These are phyloP conservation scores for Drosophila prosaltans DNA, from an alignment of 1,140 invertebrate genomes.

Conservation along the genomic window DNA sequence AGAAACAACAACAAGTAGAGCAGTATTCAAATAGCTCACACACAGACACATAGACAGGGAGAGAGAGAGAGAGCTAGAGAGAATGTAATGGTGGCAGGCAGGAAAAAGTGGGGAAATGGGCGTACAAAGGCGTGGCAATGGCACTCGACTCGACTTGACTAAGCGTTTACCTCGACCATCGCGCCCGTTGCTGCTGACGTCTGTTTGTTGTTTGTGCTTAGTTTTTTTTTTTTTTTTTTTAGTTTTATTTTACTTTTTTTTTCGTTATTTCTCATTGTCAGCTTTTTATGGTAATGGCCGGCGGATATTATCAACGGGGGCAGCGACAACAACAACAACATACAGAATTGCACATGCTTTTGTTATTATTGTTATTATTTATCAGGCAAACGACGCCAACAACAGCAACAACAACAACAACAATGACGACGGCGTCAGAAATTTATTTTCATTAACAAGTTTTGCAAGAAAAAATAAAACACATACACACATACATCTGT, in stretches of 20 bases:
- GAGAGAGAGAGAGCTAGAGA: constrained; percentile 7
- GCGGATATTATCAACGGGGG: constrained; percentile 65
- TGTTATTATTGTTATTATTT: constrained; percentile 71
- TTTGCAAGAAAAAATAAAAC: constrained; percentile 31
- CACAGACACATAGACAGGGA: not conserved
- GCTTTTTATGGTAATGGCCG: constrained; percentile 58
- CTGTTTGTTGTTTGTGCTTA: constrained; percentile 41
- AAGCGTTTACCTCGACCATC: constrained; percentile 20
- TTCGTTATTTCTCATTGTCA: constrained; percentile 50
- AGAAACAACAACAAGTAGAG: constrained; percentile 28
- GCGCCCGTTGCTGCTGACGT: constrained; percentile 20
- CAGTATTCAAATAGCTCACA: constrained; percentile 39
- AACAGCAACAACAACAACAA: not conserved
- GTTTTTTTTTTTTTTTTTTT: constrained; percentile 23
- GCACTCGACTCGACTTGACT: constrained; percentile 33
- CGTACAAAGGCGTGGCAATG: constrained; percentile 45
- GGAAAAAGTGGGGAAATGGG: not conserved
- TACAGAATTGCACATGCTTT: constrained; percentile 37
- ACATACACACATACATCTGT: constrained; percentile 7
- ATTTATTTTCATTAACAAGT: constrained; percentile 78
- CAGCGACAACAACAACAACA: constrained; percentile 24
- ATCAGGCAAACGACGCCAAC: constrained; percentile 49
- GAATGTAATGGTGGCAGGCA: not conserved
- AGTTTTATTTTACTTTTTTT: constrained; percentile 14
- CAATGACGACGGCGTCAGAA: constrained; percentile 44